Evolutionary conservation across 2,888 invertebrate genomes (phyloP).

Genomic region (Oxytorus armatus): DNA sequence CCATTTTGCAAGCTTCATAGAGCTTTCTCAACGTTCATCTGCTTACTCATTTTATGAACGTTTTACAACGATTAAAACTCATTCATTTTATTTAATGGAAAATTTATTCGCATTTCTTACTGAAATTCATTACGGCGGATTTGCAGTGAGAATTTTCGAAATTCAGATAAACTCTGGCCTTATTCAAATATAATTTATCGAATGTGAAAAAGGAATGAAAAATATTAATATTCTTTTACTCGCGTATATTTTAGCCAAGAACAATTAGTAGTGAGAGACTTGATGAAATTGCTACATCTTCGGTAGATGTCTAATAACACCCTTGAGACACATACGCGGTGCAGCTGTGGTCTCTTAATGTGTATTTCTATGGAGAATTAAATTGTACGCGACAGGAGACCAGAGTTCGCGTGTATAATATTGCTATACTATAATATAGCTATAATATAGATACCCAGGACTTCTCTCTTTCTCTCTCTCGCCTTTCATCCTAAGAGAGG

Average conservation of each 20-base stretch:
- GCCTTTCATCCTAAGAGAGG: constrained; percentile 22
- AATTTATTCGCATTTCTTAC: no score
- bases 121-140: no score
- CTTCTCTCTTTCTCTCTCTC: constrained; percentile 2
- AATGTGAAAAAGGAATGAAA: neutral
- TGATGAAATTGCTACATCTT: constrained; percentile 17
- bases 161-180: no score
- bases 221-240: neutral
- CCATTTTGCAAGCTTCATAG: neutral
- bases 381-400: constrained; percentile 24
- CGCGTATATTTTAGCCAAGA: constrained; percentile 12
- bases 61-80: no score
- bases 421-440: constrained; percentile 1
- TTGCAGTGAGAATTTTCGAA: no score
- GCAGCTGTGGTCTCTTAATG: constrained; percentile 47
- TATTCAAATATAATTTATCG: neutral
- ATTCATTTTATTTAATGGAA: constrained; percentile 3
- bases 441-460: no score
- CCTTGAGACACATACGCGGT: constrained; percentile 40
- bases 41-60: no score
- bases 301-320: constrained; percentile 24
- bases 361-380: constrained; percentile 42
- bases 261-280: constrained; percentile 11
- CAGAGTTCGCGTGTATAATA: constrained; percentile 22
- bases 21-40: neutral